Percentiles rank a stretch among this genome's conserved stretches.
Conservation (phyloP, 2,113 vertebrate species). For the Eurypyga helias region DNA sequence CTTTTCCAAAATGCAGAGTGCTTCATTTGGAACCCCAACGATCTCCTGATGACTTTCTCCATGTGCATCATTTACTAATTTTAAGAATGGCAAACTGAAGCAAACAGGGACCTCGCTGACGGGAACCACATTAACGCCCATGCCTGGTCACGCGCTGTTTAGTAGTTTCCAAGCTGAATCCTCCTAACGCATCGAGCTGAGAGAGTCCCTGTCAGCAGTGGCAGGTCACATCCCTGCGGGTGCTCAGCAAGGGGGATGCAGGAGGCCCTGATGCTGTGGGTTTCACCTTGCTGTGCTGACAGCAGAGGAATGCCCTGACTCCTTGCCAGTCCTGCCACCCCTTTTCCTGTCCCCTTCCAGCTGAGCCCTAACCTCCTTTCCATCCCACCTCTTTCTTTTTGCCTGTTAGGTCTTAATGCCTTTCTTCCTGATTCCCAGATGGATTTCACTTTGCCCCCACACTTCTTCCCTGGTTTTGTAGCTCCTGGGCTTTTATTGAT, state of each 20-base stretch:
- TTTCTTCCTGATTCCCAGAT: not conserved
- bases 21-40: not conserved
- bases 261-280: not conserved
- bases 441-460: not conserved
- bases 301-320: not conserved
- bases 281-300: not conserved
- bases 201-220: not conserved
- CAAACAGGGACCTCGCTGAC: not conserved
- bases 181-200: not conserved
- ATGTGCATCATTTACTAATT: not conserved
- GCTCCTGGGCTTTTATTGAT: not conserved
- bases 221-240: not conserved
- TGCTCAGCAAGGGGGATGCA: rapidly evolving
- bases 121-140: rapidly evolving
- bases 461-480: not conserved
- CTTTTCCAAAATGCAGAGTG: not conserved
- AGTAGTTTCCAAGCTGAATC: not conserved
- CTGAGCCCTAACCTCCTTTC: not conserved
- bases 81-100: not conserved
- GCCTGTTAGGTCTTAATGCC: not conserved
- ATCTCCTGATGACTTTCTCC: not conserved
- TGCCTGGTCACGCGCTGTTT: not conserved
- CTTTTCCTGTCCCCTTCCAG: not conserved
- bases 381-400: not conserved
- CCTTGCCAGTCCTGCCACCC: rapidly evolving